Conservation (phyloP, 2,888 invertebrate genomes). For the Tetragonula carbonaria region DNA sequence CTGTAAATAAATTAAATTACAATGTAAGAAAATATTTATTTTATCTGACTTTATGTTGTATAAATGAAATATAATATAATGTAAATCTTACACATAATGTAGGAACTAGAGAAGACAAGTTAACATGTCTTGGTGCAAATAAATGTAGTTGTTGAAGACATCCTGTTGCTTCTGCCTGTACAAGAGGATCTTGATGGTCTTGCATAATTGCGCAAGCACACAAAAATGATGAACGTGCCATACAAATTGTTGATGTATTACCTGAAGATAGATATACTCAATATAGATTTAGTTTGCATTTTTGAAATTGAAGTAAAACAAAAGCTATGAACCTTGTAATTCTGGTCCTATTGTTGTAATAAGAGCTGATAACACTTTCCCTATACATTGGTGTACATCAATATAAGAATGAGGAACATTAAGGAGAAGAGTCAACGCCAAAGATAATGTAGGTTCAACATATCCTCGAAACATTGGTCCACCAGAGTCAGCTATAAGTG, state of each 20-base stretch:
- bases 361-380: slow-evolving; percentile 95
- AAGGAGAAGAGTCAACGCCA: slow-evolving; percentile 95
- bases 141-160: slow-evolving; percentile 99
- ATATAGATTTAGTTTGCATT: not conserved
- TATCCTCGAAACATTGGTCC: slow-evolving; percentile 99
- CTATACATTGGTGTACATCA: slow-evolving; percentile 97
- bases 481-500: slow-evolving; percentile 98
- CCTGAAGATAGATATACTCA: slow-evolving; percentile 82
- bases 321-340: slow-evolving; percentile 89
- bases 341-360: slow-evolving; percentile 99
- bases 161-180: slow-evolving; percentile 97
- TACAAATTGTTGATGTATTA: slow-evolving; percentile 89
- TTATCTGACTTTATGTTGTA: not conserved
- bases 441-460: slow-evolving; percentile 96
- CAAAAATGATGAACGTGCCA: slow-evolving; percentile 92
- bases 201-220: slow-evolving; percentile 97
- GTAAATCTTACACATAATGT: slow-evolving; percentile 91
- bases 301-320: not conserved
- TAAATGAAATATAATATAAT: not conserved
- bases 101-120: slow-evolving; percentile 95
- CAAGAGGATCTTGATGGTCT: slow-evolving; percentile 94
- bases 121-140: slow-evolving; percentile 97
- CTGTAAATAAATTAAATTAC: slow-evolving; percentile 83
- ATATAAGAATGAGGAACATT: slow-evolving; percentile 95
- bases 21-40: not conserved